Evolutionary conservation across 2,797 vertebrate species (phyloP).

Genomic region (Sebastes matsubarae): DNA sequence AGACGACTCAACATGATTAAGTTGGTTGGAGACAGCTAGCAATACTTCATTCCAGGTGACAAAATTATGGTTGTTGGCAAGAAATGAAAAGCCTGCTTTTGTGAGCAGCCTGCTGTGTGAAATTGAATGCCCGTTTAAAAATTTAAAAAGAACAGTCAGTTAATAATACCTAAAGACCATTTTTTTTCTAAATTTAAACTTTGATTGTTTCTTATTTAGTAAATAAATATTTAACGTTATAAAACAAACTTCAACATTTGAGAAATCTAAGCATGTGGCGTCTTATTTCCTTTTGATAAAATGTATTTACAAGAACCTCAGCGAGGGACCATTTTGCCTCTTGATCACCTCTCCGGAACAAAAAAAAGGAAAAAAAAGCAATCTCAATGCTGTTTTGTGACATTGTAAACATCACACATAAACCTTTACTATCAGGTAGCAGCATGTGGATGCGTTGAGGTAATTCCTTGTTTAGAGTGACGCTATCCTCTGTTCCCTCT

Average conservation of each 20-base stretch:
- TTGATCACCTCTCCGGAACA: neutral
- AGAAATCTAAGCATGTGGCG: neutral
- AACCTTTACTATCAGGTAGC: slow-evolving; percentile 35
- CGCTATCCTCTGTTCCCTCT: slow-evolving; percentile 1
- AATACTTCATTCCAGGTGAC: neutral
- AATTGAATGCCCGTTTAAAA: neutral
- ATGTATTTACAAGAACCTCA: neutral
- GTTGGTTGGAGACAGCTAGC: neutral
- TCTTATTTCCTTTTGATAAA: neutral
- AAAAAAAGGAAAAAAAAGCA: neutral
- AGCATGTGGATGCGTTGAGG: neutral
- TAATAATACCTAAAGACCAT: neutral
- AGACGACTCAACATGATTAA: neutral
- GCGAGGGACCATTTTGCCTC: neutral
- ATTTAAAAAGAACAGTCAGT: neutral
- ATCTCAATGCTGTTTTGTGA: slow-evolving; percentile 12
- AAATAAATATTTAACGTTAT: neutral
- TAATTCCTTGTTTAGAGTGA: slow-evolving; percentile 35
- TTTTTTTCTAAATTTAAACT: neutral
- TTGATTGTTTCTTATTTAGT: neutral
- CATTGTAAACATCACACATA: slow-evolving; percentile 18
- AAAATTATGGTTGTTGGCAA: neutral
- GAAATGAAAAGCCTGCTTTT: neutral
- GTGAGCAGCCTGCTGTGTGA: neutral
- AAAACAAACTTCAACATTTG: neutral